Conservation (phyloP, 2,113 vertebrate species). For the Isichthys henryi region DNA sequence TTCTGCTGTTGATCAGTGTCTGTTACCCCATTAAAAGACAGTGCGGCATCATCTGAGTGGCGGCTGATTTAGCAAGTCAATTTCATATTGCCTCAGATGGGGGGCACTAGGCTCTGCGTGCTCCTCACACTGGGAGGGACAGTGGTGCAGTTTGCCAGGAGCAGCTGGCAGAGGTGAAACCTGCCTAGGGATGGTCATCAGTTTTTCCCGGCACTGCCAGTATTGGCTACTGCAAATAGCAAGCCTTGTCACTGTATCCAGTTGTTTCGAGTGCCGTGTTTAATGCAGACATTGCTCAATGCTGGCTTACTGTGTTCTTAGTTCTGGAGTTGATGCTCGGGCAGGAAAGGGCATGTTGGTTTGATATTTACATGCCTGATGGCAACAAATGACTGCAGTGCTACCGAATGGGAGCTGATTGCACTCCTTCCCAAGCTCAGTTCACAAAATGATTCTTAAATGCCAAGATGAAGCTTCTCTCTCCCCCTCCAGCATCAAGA, state of each 20-base stretch:
- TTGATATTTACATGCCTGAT: conserved; percentile 29
- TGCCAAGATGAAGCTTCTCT: conserved; percentile 13
- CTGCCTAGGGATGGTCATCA: background rate
- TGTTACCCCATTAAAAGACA: background rate
- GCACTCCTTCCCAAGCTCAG: background rate
- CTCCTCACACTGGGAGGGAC: background rate
- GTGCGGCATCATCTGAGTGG: background rate
- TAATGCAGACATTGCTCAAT: background rate
- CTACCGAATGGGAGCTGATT: conserved; percentile 23
- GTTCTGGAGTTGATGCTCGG: background rate
- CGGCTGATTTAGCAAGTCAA: background rate
- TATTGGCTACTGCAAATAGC: background rate
- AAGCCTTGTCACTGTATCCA: background rate
- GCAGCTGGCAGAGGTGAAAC: background rate
- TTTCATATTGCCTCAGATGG: background rate
- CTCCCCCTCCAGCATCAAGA: background rate
- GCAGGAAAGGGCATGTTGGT: background rate
- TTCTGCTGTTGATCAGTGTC: background rate
- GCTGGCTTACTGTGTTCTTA: background rate
- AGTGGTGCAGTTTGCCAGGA: background rate
- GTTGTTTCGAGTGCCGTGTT: background rate
- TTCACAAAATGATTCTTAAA: conserved; percentile 21
- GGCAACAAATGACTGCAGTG: conserved; percentile 22
- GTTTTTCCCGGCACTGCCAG: background rate
- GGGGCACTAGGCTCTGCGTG: background rate